Percentiles rank a stretch among this genome's conserved stretches.
Evolutionary conservation across 2,113 vertebrate species (phyloP).

Genomic region (Phalacrocorax aristotelis): DNA sequence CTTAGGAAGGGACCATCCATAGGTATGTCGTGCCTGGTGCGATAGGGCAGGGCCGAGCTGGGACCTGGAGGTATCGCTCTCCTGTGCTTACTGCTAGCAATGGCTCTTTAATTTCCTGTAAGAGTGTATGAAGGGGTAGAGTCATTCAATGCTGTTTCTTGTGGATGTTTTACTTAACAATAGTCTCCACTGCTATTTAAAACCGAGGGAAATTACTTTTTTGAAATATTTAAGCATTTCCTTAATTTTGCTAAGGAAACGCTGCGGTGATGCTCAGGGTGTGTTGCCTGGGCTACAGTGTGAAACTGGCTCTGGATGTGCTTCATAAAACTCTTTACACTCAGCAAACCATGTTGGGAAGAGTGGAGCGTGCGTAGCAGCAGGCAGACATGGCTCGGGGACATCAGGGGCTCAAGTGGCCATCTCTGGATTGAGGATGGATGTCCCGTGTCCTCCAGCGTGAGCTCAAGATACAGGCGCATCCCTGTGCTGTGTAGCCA

Average conservation of each 20-base stretch:
- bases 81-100: neutral
- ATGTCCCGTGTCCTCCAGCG: rapidly evolving
- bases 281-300: neutral
- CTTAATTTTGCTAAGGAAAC: neutral
- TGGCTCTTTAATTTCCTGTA: neutral
- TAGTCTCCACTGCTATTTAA: neutral
- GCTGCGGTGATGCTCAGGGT: rapidly evolving
- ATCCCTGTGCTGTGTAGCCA: neutral
- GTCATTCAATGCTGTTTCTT: neutral
- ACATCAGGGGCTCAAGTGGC: neutral
- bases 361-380: neutral
- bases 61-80: neutral
- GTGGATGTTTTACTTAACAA: neutral
- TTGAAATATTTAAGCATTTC: neutral
- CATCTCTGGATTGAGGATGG: neutral
- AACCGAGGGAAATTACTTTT: neutral
- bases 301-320: neutral
- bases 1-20: neutral
- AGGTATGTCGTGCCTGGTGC: neutral
- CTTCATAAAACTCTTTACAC: neutral
- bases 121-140: neutral
- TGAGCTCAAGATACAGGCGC: neutral
- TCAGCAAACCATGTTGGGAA: neutral
- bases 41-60: neutral
- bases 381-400: neutral